These are phyloP conservation scores for Catamblyrhynchus diadema DNA, from an alignment of 2,797 vertebrate genomes.

Conservation along the genomic window DNA sequence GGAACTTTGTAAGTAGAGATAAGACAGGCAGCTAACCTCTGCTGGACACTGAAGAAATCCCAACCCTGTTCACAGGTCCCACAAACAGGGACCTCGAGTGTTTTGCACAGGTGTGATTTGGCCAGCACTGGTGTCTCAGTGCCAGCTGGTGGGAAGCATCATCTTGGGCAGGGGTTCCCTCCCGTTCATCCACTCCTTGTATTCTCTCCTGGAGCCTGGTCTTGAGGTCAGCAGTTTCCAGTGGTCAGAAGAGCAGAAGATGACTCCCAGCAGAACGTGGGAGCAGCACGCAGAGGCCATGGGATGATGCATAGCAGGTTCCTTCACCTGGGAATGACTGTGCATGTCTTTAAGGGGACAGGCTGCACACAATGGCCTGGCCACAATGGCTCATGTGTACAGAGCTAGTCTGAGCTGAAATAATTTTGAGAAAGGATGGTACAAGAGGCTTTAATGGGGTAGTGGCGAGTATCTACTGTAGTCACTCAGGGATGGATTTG, in stretches of 20 bases:
- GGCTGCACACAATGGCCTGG: not conserved
- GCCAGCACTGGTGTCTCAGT: not conserved
- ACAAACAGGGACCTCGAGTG: not conserved
- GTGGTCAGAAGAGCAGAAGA: not conserved
- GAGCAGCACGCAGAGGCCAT: not conserved
- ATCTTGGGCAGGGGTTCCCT: rapidly evolving
- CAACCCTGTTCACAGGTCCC: not conserved
- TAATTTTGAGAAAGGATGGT: not conserved
- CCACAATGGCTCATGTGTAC: not conserved
- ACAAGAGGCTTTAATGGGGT: not conserved
- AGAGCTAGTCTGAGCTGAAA: not conserved
- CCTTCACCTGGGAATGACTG: not conserved
- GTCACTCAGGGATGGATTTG: not conserved
- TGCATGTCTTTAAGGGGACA: rapidly evolving
- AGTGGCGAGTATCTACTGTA: not conserved
- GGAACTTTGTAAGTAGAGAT: not conserved
- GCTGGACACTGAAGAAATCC: not conserved
- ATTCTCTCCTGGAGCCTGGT: not conserved
- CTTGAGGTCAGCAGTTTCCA: not conserved
- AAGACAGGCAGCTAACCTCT: not conserved
- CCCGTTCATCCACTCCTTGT: rapidly evolving
- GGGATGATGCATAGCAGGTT: not conserved
- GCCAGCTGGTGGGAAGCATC: not conserved
- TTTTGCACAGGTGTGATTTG: not conserved
- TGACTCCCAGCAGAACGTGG: not conserved